Base-by-base conservation (phyloP, 2,888 invertebrate species). In the Hypercompe scribonia region DNA sequence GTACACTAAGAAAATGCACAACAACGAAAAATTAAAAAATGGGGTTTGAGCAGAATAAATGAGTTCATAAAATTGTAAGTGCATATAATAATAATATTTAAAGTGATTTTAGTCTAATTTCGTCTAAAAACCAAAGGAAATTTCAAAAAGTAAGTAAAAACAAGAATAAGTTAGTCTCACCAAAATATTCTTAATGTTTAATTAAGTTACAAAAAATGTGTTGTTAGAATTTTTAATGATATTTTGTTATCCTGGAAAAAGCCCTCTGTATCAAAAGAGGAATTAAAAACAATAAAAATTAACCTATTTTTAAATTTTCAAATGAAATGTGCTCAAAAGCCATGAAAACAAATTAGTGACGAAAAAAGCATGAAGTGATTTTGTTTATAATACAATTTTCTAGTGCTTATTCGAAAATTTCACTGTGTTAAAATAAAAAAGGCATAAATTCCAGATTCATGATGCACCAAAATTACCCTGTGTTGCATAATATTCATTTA, bases 21-120 rank as follows among this genome's bases (percentile, higher is more conserved):
- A 91, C 84, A 90, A 91, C 90, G 90, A 91, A 82, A 90, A 92
- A 91, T 87, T n/a, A 89, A 92, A 92, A 91, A 91, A 94, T 94
- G 94, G 94, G 95, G 95, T 93, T 93, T 90, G 91, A 93, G 93
- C 95, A 95, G 95, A 95, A 90, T 93, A 91, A 94, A 95, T 95
- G 95, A 95, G 95, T 94, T 93, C 84, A 90, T 90, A 86, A 87
- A 88, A 82, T 85, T 83, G 85, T 87, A 86, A 86, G 86, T 86
- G 86, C 84, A 78, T 71, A 78, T 82, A 84, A 77, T 28, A 74
- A 86, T 80, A 81, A 61, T 68, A 69, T 74, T 15, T 67, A 42
- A 24, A 50, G 83, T 84, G 78, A 70, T 58, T 74, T 66, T 78
- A 42, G 21, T 75, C 65, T 75, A 77, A 65, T 75, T 46, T 66